phyloP scores from a whole-genome alignment of 2,797 vertebrate species.

The Aeoliscus strigatus region DNA sequence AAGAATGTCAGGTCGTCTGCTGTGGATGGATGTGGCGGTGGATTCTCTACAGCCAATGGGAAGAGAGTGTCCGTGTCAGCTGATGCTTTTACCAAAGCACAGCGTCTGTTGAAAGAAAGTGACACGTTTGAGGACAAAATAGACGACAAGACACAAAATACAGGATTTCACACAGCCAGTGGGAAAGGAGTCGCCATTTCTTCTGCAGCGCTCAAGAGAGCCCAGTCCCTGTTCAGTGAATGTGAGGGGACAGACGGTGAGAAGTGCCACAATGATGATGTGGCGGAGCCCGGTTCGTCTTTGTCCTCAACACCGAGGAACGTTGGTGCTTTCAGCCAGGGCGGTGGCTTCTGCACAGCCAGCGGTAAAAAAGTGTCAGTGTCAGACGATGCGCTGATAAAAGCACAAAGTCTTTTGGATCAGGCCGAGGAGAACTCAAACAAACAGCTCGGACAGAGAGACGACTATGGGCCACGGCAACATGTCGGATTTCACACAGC shows the following conservation, averaged over 20 bases:
- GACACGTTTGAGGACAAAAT: conserved; percentile 28
- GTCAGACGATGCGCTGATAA: conserved; percentile 71
- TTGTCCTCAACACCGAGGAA: conserved; percentile 24
- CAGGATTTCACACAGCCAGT: conserved; percentile 68
- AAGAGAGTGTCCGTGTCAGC: conserved; percentile 72
- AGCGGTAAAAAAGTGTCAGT: conserved; percentile 72
- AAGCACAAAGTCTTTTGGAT: too few species aligned
- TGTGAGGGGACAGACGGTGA: conserved; percentile 10
- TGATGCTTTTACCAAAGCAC: conserved; percentile 71
- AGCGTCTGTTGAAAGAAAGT: conserved; percentile 65
- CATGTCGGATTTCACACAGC: conserved; percentile 59
- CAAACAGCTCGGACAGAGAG: conserved; percentile 26
- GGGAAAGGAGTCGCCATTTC: conserved; percentile 78
- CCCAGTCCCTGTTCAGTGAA: conserved; percentile 59
- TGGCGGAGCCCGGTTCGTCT: conserved; percentile 12
- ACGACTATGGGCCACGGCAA: conserved; percentile 30
- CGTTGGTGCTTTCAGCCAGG: neutral
- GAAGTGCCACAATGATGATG: conserved; percentile 1
- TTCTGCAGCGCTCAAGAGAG: conserved; percentile 74
- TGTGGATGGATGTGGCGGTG: neutral
- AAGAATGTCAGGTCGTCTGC: neutral
- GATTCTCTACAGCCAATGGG: conserved; percentile 73
- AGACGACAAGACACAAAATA: conserved; percentile 35
- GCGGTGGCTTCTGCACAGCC: conserved; percentile 63
- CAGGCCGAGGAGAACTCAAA: conserved; percentile 22